Base-by-base conservation (phyloP, 2,797 vertebrate species). In the Apogon hyalosoma region DNA sequence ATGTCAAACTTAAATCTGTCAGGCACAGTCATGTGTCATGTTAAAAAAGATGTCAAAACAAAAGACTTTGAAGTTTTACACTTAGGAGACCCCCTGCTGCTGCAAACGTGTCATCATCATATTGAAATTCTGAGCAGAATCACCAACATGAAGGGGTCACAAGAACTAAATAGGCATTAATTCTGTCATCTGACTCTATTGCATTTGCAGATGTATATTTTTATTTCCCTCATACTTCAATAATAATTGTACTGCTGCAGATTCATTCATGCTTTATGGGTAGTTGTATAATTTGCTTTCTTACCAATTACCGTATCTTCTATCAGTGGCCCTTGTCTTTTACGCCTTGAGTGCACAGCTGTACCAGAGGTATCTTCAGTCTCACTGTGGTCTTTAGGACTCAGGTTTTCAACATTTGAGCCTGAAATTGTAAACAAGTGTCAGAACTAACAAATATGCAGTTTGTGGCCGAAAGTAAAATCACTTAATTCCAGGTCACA, bases 231-330 rank as follows among this genome's bases (percentile, higher is more conserved):
- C 7, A 33, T 33, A 33, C 2, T 24, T 2, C 21, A 24, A 4
- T 24, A 24, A 24, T 24, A 24, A 24, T 4, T 24, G 21, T 24
- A 24, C 21, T 24, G 31, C 6, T 57, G 16, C 5, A 31, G 6
- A 41, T 40, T 11, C 14, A 58, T 38, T 9, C n/a, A 46, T 4
- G 5, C 16, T 47, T 15, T 2, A 46, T 31, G 31, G 15, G 21
- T 24, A 4, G 2, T 24, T 24, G 21, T 24, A 24, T 24, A 24
- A 24, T 24, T 11, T 14, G n/a, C 31, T 65, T 39, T 70, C 87
- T 88, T 57, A 88, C 91, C 88, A 42, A 51, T 80, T 14, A 83
- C 43, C 1, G 40, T 3, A 9, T 92, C 88, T 61, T 88, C 57
- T 15, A 78, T 66, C 14, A 83, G 69, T 0, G 58, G 81, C 1